phyloP scores from a whole-genome alignment of 2,113 vertebrate genomes.

The Aythya baeri region DNA sequence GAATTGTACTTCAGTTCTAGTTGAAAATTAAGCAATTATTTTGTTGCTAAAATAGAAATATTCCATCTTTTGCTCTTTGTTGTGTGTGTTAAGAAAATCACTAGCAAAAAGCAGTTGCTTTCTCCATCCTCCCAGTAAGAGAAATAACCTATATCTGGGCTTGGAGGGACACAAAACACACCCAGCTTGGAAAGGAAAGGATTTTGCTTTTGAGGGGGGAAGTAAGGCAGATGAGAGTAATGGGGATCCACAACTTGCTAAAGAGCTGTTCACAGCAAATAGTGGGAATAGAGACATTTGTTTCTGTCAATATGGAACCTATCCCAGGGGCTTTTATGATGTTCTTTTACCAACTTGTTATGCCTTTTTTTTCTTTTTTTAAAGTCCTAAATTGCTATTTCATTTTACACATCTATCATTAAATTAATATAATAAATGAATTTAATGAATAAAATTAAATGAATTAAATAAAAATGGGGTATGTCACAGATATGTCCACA shows the following conservation, averaged over 20 bases:
- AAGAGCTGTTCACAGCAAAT: neutral
- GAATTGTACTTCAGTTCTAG: neutral
- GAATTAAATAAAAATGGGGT: neutral
- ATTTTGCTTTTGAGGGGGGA: neutral
- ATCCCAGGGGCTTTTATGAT: neutral
- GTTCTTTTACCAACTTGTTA: neutral
- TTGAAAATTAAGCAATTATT: neutral
- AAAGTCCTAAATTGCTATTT: neutral
- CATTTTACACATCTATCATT: neutral
- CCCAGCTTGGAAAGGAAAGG: neutral
- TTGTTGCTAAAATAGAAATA: neutral
- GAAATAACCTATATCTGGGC: neutral
- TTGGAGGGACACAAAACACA: neutral
- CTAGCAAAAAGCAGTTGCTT: neutral
- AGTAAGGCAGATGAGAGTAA: neutral
- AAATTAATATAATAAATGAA: neutral
- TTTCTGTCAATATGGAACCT: neutral
- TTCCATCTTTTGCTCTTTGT: neutral
- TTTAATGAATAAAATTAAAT: neutral
- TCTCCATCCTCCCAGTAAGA: neutral
- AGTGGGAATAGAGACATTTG: neutral
- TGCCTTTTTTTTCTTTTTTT: neutral
- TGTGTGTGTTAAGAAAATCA: neutral
- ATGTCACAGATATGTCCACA: neutral
- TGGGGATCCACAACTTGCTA: neutral